Base-by-base conservation (phyloP, 2,797 vertebrate species). In the Sciurus vulgaris region DNA sequence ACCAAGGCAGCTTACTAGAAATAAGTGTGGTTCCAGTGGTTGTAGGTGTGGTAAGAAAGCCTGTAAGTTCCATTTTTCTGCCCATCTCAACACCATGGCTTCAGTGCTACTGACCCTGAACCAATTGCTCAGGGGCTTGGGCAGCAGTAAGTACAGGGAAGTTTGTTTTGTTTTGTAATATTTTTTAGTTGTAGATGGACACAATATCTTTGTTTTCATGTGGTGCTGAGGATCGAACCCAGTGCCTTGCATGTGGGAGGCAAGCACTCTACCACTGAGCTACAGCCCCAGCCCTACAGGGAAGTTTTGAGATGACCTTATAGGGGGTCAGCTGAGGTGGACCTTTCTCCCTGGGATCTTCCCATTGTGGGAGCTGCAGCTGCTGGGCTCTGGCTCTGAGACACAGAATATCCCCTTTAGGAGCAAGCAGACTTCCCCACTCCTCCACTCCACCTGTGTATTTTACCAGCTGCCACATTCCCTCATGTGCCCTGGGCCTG, bases 311-410 rank as follows among this genome's bases (percentile, higher is more conserved):
- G 77, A 26, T 56, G n/a, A 54, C 11, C 70, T 26, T 35, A 3
- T 17, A 38, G n/a, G 47, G 38, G 88, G 56, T 91, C 82, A 89
- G 38, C 28, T 63, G 49, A 92, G 92, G 88, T 17, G 56, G 87
- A 18, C 28, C 49, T 85, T 89, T 82, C 51, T 78, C 38, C 74
- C 78, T 59, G 28, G 67, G 26, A 41, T 5, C 28, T 33, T 69
- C n/a, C 2, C n/a, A 33, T 11, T 3, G 3, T n/a, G 35, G 24
- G 30, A 49, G 17, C 38, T 73, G 22, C 76, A 96, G 93, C 91
- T 95, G 77, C 26, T 63, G 26, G 56, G 51, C n/a, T 22, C 15
- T 89, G 33, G 30, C 77, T 83, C 65, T 24, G 26, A 49, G 74
- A 56, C 70, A 83, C 56, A n/a, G 70, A 51, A 47, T 49, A 84